phyloP scores from a whole-genome alignment of 2,797 vertebrate genomes.

The Amblyopsis hoosieri region DNA sequence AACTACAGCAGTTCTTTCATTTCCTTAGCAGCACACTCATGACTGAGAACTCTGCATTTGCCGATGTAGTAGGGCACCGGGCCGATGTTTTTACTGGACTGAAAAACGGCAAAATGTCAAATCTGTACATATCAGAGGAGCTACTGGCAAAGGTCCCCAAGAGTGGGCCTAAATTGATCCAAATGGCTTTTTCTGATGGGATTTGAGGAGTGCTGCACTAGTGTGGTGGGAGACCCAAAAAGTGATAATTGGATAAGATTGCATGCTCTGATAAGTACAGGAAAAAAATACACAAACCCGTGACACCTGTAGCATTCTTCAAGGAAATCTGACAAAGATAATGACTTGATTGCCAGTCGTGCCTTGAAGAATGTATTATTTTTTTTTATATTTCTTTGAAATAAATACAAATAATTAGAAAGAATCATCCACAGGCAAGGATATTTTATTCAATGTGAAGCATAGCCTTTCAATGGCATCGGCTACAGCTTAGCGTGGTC shows the following conservation, averaged over 20 bases:
- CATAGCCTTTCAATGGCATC: constrained; percentile 74
- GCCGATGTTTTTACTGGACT: constrained; percentile 22
- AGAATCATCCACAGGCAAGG: constrained; percentile 43
- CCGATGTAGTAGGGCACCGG: constrained; percentile 32
- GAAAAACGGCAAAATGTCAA: constrained; percentile 52
- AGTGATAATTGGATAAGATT: constrained; percentile 74
- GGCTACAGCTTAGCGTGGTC: constrained; percentile 78
- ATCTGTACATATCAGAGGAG: constrained; percentile 81
- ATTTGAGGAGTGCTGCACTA: constrained; percentile 77
- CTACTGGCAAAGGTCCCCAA: constrained; percentile 70
- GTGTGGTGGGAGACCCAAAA: constrained; percentile 79
- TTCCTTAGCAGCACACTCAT: constrained; percentile 18
- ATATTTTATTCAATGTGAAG: constrained; percentile 69
- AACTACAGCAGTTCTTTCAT: constrained; percentile 14
- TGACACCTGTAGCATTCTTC: constrained; percentile 82
- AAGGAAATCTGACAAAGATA: constrained; percentile 79
- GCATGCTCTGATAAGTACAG: constrained; percentile 83
- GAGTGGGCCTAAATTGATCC: constrained; percentile 70
- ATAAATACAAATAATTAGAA: constrained; percentile 2
- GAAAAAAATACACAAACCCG: constrained; percentile 66
- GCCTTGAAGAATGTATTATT: constrained; percentile 81
- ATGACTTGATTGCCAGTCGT: constrained; percentile 70
- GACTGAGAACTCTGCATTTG: constrained; percentile 33
- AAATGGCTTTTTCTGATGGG: constrained; percentile 63
- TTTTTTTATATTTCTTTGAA: constrained; percentile 27